Evolutionary conservation across 2,797 vertebrate species (phyloP).

Genomic region (Tachyglossus aculeatus): DNA sequence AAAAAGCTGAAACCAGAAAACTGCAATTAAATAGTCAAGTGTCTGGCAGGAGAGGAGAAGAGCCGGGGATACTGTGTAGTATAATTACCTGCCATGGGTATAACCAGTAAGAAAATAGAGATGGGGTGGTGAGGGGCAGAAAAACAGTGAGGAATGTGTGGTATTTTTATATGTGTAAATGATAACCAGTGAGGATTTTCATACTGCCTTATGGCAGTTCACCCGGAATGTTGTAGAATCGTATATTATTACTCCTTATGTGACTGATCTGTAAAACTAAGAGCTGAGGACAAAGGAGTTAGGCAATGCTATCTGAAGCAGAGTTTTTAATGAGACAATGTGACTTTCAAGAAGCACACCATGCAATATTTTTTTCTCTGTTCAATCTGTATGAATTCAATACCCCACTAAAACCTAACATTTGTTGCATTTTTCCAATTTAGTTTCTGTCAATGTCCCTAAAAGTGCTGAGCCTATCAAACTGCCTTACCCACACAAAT

Average conservation of each 20-base stretch:
- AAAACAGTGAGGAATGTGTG: constrained; percentile 20
- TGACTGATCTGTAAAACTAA: constrained; percentile 49
- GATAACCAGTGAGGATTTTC: constrained; percentile 54
- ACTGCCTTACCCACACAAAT: constrained; percentile 62
- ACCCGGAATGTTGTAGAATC: constrained; percentile 34
- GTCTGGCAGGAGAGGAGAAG: background rate
- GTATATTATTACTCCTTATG: constrained; percentile 51
- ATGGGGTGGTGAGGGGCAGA: background rate
- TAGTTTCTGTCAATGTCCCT: constrained; percentile 71
- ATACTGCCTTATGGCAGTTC: constrained; percentile 36
- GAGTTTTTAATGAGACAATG: constrained; percentile 74
- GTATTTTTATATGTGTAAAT: constrained; percentile 49
- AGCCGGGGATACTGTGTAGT: background rate
- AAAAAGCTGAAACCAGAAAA: background rate
- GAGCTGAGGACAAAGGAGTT: constrained; percentile 53
- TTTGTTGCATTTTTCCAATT: constrained; percentile 76
- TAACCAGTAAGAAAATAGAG: background rate
- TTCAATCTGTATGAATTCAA: constrained; percentile 76
- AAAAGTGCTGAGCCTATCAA: constrained; percentile 74
- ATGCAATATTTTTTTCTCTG: constrained; percentile 62
- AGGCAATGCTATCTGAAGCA: constrained; percentile 49
- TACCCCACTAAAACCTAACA: constrained; percentile 70
- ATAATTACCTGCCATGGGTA: background rate
- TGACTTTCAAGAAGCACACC: constrained; percentile 61
- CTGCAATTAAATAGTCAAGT: constrained; percentile 26